A percentile compares a stretch with the other conserved stretches of the same genome.
Evolutionary conservation across 2,113 vertebrate species (phyloP).

Genomic region (Thunnus maccoyii): DNA sequence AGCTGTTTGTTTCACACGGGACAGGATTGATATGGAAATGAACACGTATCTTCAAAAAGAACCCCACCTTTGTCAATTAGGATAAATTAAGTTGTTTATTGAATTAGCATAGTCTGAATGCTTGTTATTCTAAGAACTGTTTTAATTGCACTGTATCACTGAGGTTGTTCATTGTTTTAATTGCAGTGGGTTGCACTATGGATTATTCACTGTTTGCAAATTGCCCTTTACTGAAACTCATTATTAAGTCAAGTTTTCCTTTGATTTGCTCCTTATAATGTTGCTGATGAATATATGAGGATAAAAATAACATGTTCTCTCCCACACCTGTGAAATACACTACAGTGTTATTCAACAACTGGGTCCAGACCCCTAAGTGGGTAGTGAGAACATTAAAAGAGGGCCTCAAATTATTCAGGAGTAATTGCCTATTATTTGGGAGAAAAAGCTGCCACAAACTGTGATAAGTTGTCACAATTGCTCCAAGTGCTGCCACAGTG

Average conservation of each 20-base stretch:
- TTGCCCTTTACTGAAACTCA: conserved; percentile 66
- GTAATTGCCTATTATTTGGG: conserved; percentile 42
- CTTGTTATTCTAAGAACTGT: conserved; percentile 71
- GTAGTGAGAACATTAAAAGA: conserved; percentile 41
- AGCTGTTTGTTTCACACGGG: conserved; percentile 70
- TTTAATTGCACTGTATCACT: conserved; percentile 61
- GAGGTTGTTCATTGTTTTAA: conserved; percentile 72
- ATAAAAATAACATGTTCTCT: conserved; percentile 42
- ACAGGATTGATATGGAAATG: conserved; percentile 74
- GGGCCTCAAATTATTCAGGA: conserved; percentile 36
- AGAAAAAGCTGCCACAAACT: conserved; percentile 44
- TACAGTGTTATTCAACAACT: conserved; percentile 17
- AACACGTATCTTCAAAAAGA: conserved; percentile 73
- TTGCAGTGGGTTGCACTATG: conserved; percentile 61
- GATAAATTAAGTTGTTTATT: conserved; percentile 74
- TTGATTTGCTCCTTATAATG: conserved; percentile 56
- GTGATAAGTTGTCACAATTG: conserved; percentile 49
- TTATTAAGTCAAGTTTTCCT: conserved; percentile 71
- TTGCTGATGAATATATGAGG: conserved; percentile 39
- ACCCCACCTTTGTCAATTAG: conserved; percentile 81
- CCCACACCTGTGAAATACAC: conserved; percentile 53
- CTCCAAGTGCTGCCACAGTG: conserved; percentile 8
- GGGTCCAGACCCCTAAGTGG: conserved; percentile 17
- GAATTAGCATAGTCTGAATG: conserved; percentile 73
- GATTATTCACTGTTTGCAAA: conserved; percentile 72